phyloP scores from a whole-genome alignment of 2,888 invertebrate species.

The Leptothorax acervorum region DNA sequence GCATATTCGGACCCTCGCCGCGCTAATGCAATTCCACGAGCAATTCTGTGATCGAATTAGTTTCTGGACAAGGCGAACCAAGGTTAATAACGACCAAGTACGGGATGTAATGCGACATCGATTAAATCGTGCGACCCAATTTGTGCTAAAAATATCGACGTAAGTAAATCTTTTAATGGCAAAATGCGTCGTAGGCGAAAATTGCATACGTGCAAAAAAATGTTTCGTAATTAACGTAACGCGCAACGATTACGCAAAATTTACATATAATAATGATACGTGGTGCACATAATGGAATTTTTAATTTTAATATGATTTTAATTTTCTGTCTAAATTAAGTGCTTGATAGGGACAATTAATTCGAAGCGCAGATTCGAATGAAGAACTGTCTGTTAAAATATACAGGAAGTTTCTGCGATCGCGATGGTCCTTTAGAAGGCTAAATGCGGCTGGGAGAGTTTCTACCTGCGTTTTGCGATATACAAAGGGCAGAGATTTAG shows the following conservation, averaged over 20 bases:
- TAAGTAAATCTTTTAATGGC: neutral
- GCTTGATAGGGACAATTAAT: neutral
- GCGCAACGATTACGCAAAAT: neutral
- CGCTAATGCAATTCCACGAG: constrained; percentile 64
- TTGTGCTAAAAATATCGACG: constrained; percentile 32
- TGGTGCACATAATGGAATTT: neutral
- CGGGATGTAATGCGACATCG: constrained; percentile 57
- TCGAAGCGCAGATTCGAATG: neutral
- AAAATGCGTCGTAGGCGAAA: neutral
- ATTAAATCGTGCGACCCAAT: constrained; percentile 58
- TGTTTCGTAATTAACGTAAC: neutral
- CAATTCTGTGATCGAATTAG: constrained; percentile 70
- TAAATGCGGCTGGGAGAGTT: neutral
- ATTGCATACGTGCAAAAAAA: neutral
- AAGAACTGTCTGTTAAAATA: neutral
- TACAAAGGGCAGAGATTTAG: constrained; percentile 15
- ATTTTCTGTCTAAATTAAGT: neutral
- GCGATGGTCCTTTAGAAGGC: neutral
- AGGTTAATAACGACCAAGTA: constrained; percentile 74
- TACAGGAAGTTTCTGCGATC: neutral
- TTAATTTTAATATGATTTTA: neutral
- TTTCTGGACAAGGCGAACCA: constrained; percentile 69
- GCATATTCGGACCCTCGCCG: constrained; percentile 52
- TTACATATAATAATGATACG: neutral
- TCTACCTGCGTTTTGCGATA: neutral